Evolutionary conservation across 1,140 invertebrate genomes (phyloP).

Genomic region (Trichonephila clavata): DNA sequence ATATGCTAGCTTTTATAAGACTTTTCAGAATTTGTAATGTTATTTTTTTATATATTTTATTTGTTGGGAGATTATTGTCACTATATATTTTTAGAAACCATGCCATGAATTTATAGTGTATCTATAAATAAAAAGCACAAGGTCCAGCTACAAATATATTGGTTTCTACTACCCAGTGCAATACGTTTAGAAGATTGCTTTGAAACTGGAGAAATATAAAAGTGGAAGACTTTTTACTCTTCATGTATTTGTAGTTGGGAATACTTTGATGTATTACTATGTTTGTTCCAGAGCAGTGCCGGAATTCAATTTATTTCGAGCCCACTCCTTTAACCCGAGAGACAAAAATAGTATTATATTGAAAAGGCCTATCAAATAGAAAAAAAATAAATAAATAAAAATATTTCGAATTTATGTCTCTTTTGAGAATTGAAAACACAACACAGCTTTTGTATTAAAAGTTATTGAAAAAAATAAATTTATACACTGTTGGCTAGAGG

Average conservation of each 20-base stretch:
- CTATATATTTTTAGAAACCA: too few relatives aligned
- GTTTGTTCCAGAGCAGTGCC: neutral
- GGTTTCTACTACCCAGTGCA: neutral
- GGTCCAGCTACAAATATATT: too few relatives aligned
- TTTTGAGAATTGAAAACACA: neutral
- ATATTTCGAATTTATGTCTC: constrained; percentile 19
- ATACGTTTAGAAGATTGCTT: neutral
- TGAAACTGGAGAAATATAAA: neutral
- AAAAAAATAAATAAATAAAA: neutral
- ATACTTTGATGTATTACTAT: constrained; percentile 19
- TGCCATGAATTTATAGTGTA: too few relatives aligned
- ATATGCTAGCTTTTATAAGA: too few relatives aligned
- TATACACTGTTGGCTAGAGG: neutral
- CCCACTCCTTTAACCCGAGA: neutral
- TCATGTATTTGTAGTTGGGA: neutral
- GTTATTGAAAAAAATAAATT: neutral
- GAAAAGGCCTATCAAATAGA: constrained; percentile 2
- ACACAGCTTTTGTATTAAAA: neutral
- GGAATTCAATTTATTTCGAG: constrained; percentile 47
- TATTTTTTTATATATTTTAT: too few relatives aligned
- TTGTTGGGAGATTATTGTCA: too few relatives aligned
- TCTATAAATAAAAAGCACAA: too few relatives aligned
- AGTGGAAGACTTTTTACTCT: neutral
- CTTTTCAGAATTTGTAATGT: too few relatives aligned
- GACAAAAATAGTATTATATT: constrained; percentile 6